These are phyloP conservation scores for Dendronephthya gigantea DNA, from an alignment of 64 coral and sea anemone genomes.

Conservation along the genomic window DNA sequence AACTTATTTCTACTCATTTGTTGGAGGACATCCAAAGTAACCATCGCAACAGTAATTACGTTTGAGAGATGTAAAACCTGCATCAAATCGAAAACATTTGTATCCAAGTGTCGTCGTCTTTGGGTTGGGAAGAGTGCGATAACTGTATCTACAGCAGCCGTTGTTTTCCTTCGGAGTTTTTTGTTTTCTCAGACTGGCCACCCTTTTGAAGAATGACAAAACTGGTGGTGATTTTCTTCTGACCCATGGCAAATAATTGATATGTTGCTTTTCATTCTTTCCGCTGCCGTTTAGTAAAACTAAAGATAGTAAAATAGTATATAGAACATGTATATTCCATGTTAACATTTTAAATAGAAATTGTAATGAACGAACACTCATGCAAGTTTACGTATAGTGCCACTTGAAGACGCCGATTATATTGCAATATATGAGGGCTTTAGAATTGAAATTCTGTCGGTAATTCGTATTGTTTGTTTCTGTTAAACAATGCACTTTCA, in stretches of 20 bases:
- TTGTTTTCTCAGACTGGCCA: not conserved
- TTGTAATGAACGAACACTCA: too few relatives aligned
- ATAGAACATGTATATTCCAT: not conserved
- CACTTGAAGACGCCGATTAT: too few relatives aligned
- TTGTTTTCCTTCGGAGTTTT: not conserved
- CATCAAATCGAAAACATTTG: not conserved
- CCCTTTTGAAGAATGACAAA: conserved; percentile 2
- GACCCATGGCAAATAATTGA: not conserved
- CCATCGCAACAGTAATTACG: not conserved
- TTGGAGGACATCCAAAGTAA: not conserved
- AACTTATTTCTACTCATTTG: not conserved
- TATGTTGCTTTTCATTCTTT: not conserved
- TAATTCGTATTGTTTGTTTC: too few relatives aligned
- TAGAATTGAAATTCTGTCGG: too few relatives aligned
- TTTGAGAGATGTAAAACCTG: not conserved
- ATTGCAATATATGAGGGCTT: too few relatives aligned
- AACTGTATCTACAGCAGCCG: not conserved
- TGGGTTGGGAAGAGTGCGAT: not conserved
- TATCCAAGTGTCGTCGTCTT: not conserved
- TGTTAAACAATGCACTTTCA: too few relatives aligned
- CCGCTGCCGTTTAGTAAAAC: not conserved
- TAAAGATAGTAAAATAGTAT: not conserved
- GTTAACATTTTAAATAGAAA: too few relatives aligned
- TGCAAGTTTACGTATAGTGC: too few relatives aligned
- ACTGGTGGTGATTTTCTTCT: conserved; percentile 11